These are phyloP conservation scores for Drosophila prosaltans DNA, from an alignment of 1,140 invertebrate species.

Conservation along the genomic window DNA sequence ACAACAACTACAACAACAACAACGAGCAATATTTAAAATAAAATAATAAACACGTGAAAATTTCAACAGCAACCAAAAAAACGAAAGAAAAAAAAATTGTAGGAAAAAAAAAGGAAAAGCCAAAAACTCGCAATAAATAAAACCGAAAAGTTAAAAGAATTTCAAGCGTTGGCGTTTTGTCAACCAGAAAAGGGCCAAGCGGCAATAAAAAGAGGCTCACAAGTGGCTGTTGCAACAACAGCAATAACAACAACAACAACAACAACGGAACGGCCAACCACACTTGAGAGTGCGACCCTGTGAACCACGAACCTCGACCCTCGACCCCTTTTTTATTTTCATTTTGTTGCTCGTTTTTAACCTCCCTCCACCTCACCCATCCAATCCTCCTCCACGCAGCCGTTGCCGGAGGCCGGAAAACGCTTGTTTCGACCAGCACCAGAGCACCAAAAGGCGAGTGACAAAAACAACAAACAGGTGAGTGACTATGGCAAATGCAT, in stretches of 20 bases:
- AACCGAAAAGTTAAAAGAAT: slow-evolving; percentile 45
- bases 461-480: slow-evolving; percentile 64
- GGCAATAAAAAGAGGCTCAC: slow-evolving; percentile 67
- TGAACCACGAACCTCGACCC: slow-evolving; percentile 37
- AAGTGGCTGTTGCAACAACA: slow-evolving; percentile 67
- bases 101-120: slow-evolving; percentile 48
- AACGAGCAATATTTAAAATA: slow-evolving; percentile 12
- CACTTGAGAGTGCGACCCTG: slow-evolving; percentile 38
- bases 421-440: slow-evolving; percentile 67
- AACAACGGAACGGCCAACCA: slow-evolving; percentile 20
- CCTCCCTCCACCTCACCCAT: neutral
- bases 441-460: slow-evolving; percentile 38
- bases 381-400: neutral
- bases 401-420: slow-evolving; percentile 61
- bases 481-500: slow-evolving; percentile 64
- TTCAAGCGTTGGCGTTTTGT: slow-evolving; percentile 71
- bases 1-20: slow-evolving; percentile 14
- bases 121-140: slow-evolving; percentile 37
- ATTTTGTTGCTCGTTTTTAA: slow-evolving; percentile 7
- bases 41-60: slow-evolving; percentile 43
- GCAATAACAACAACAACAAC: slow-evolving; percentile 27
- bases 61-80: slow-evolving; percentile 34
- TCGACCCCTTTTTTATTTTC: slow-evolving; percentile 40
- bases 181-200: slow-evolving; percentile 72
- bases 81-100: slow-evolving; percentile 44